These are phyloP conservation scores for Corydoras sp. DNA, from an alignment of 2,113 vertebrate species.

Conservation along the genomic window DNA sequence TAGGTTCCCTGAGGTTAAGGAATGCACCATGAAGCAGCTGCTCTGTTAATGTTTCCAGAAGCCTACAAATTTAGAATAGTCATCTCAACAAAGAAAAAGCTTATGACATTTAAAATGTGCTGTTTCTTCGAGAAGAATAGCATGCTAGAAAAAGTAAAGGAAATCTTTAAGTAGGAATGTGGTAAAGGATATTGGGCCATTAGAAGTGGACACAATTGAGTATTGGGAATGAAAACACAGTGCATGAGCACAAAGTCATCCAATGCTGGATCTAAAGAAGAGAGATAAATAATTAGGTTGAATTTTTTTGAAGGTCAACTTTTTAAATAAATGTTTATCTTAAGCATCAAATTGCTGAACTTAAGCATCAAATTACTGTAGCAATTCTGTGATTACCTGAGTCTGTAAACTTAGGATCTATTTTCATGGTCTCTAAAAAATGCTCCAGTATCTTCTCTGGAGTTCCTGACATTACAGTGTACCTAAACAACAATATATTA, in stretches of 20 bases:
- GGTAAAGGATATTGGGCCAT: slow-evolving; percentile 95
- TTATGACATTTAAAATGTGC: too few relatives aligned
- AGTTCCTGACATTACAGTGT: slow-evolving; percentile 96
- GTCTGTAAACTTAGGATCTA: slow-evolving; percentile 83
- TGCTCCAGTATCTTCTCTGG: slow-evolving; percentile 98
- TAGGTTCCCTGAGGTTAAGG: slow-evolving; percentile 85
- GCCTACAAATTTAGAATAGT: not conserved
- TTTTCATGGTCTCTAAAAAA: slow-evolving; percentile 91
- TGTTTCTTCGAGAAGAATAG: too few relatives aligned
- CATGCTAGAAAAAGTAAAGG: not conserved
- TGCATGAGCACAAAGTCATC: slow-evolving; percentile 95
- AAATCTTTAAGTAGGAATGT: not conserved
- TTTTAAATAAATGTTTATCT: too few relatives aligned
- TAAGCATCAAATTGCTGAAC: too few relatives aligned
- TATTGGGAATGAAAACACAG: slow-evolving; percentile 93
- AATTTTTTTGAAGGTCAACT: too few relatives aligned
- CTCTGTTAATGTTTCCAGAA: not conserved
- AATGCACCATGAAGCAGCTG: slow-evolving; percentile 26
- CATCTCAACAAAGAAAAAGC: too few relatives aligned
- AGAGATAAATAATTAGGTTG: too few relatives aligned
- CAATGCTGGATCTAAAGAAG: slow-evolving; percentile 74
- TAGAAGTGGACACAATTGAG: slow-evolving; percentile 82
- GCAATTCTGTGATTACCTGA: slow-evolving; percentile 58
- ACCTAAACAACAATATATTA: slow-evolving; percentile 62
- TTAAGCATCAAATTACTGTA: too few relatives aligned